phyloP scores from a whole-genome alignment of 2,113 vertebrate genomes.

The Myodes glareolus region DNA sequence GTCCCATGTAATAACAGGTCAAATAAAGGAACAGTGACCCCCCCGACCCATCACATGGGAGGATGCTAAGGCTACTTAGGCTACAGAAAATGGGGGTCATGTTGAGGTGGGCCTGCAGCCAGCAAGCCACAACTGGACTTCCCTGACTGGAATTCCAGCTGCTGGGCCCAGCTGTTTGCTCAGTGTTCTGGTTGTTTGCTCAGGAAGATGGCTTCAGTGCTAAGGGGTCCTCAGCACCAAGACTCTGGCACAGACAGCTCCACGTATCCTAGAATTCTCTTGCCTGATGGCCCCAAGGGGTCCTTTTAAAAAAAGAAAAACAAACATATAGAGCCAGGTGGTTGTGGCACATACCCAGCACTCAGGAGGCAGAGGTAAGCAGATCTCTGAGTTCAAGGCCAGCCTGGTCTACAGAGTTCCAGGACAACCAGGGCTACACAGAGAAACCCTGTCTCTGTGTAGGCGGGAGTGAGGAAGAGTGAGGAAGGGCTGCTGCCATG shows the following conservation, averaged over 20 bases:
- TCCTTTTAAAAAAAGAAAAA: neutral
- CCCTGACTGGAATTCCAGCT: fast-evolving
- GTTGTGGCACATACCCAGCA: no score
- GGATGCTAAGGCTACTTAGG: neutral
- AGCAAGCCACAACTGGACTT: neutral
- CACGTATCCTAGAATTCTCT: neutral
- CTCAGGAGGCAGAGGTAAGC: no score
- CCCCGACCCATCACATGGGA: neutral
- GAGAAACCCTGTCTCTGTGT: no score
- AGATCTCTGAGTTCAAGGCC: no score
- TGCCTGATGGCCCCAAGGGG: neutral
- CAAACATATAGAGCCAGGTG: no score
- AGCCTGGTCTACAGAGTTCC: no score
- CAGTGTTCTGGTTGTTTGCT: neutral
- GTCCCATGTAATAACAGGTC: no score
- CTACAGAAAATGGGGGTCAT: neutral
- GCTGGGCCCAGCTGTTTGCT: neutral
- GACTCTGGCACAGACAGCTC: neutral
- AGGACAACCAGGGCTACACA: no score
- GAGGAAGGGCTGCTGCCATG: neutral
- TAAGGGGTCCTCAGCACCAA: neutral
- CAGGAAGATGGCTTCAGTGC: neutral
- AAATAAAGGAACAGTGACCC: neutral
- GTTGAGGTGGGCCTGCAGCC: neutral
- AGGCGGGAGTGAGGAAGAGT: no score